Base-by-base conservation (phyloP, 2,888 invertebrate species). In the Leptinotarsa peninsularis region DNA sequence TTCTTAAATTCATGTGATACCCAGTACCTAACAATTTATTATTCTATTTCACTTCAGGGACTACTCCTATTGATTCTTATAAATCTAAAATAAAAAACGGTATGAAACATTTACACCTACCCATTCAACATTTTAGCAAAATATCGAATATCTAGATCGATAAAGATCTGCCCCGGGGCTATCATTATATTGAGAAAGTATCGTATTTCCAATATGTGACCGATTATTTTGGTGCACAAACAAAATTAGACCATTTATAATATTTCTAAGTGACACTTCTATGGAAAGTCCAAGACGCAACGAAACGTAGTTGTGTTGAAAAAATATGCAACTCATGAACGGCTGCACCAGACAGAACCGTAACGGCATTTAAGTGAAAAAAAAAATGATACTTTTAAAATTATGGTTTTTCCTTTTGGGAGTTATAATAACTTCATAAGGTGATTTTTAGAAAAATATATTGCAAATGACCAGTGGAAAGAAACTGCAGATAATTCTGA, bases 261-360 rank as follows among this genome's bases (percentile, higher is more conserved):
- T 87, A 87, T 87, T 86, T 82, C 83, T 87, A 87, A 87, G 85
- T 88, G 87, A 88, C 87, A 86, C 83, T 84, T 87, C 85, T 82
- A 86, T 86, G 84, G 83, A 84, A 82, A 85, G 87, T 86, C 86
- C 87, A 84, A 81, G 78, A 82, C 83, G 85, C 81, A 85, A 85
- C 82, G 81, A 83, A 84, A 85, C 78, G 83, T 80, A 83, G 84
- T 81, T 77, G 76, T 79, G 78, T 82, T 77, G 78, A 79, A 84
- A 84, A 84, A 86, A 87, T 84, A 82, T 85, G 86, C 85, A 86
- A 87, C 84, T 88, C 88, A 88, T 85, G 82, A 84, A 81, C 85
- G 85, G 84, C 85, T 84, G 84, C 81, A 75, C 56, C 49, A 49
- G n/a, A n/a, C 84, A 85, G 86, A 81, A 71, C 76, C 81, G 84